These are phyloP conservation scores for Lasiurus borealis DNA, from an alignment of 2,113 vertebrate genomes.

Conservation along the genomic window DNA sequence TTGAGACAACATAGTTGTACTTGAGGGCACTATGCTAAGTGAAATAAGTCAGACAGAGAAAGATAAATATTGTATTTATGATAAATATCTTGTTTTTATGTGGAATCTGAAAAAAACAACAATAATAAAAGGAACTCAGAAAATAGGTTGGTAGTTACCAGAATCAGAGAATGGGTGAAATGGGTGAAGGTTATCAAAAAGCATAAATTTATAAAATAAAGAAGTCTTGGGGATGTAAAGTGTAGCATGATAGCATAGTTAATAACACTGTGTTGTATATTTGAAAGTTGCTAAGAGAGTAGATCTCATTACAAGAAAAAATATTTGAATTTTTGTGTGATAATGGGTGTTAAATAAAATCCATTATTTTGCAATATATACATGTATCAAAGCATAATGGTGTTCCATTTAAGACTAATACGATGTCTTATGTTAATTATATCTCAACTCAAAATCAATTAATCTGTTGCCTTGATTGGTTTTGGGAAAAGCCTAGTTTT, in stretches of 20 bases:
- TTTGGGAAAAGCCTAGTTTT: background rate
- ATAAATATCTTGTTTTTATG: background rate
- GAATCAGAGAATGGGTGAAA: background rate
- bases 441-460: background rate
- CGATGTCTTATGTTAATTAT: background rate
- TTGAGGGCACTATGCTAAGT: background rate
- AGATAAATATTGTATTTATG: background rate
- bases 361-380: background rate
- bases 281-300: conserved; percentile 1
- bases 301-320: background rate
- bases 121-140: background rate
- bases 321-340: background rate
- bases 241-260: background rate
- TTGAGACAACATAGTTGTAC: background rate
- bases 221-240: background rate
- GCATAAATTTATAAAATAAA: background rate
- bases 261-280: background rate
- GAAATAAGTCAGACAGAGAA: background rate
- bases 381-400: background rate
- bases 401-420: background rate
- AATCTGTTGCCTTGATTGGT: background rate
- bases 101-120: background rate
- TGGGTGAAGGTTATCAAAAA: background rate
- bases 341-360: background rate
- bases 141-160: background rate